Percentiles rank a stretch among this genome's conserved stretches.
Conservation (phyloP, 2,797 vertebrate genomes). For the Borostomias antarcticus region DNA sequence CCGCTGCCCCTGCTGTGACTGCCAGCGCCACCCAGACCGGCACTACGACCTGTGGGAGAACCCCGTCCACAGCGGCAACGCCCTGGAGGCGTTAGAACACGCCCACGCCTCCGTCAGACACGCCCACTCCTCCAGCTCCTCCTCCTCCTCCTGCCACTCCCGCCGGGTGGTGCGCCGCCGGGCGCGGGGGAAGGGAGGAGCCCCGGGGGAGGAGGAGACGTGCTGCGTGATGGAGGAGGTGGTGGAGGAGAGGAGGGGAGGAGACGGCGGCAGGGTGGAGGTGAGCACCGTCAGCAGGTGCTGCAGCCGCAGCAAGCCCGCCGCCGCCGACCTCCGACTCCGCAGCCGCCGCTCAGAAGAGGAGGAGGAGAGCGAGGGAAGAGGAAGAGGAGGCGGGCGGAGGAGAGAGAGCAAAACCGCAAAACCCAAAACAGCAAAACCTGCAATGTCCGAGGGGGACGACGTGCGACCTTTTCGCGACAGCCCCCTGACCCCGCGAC, state of each 20-base stretch:
- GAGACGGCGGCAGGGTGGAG: slow-evolving; percentile 59
- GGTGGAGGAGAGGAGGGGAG: slow-evolving; percentile 64
- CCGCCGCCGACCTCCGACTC: slow-evolving; percentile 49
- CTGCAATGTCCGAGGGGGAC: slow-evolving; percentile 44
- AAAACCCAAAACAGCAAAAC: slow-evolving; percentile 33
- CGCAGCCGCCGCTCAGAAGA: slow-evolving; percentile 52
- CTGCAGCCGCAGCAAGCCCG: slow-evolving; percentile 71
- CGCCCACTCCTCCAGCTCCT: slow-evolving; percentile 70
- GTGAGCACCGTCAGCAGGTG: slow-evolving; percentile 73
- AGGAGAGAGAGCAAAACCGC: slow-evolving; percentile 19
- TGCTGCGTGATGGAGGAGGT: slow-evolving; percentile 62
- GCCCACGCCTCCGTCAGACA: too few relatives aligned
- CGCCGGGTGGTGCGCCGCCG: slow-evolving; percentile 64
- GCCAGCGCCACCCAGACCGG: slow-evolving; percentile 66
- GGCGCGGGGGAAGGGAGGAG: slow-evolving; percentile 37
- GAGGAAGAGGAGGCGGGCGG: neutral
- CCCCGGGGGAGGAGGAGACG: slow-evolving; percentile 45
- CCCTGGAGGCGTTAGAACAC: too few relatives aligned
- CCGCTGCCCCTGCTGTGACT: slow-evolving; percentile 71
- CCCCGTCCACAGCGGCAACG: slow-evolving; percentile 76
- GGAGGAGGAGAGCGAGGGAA: slow-evolving; percentile 14
- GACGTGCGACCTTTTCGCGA: slow-evolving; percentile 59
- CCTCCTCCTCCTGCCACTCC: slow-evolving; percentile 70
- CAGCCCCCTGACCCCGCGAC: slow-evolving; percentile 15
- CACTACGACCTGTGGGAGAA: slow-evolving; percentile 89